Evolutionary conservation across 2,888 invertebrate genomes (phyloP).

Genomic region (Cylindroiulus punctatus): DNA sequence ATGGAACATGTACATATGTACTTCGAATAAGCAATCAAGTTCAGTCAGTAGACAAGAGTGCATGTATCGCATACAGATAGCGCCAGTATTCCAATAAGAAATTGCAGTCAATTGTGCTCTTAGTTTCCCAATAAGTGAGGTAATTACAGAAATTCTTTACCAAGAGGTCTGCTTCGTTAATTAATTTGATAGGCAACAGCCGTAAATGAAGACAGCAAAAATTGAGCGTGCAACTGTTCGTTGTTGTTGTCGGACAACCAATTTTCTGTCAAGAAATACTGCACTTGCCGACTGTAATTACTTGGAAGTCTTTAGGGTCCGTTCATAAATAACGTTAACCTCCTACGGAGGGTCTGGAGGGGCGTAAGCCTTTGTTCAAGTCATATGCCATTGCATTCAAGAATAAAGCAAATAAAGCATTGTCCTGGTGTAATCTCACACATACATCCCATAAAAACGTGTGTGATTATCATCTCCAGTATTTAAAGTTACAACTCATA

Average conservation of each 20-base stretch:
- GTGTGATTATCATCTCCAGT: no score
- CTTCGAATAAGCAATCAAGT: no score
- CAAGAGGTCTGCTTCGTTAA: conserved; percentile 10
- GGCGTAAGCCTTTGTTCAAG: no score
- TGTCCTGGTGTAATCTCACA: no score
- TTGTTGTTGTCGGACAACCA: neutral
- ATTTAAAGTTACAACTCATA: no score
- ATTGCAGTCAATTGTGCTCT: neutral
- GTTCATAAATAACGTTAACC: neutral
- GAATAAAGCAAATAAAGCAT: no score
- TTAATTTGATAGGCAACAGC: conserved; percentile 21
- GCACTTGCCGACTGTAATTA: neutral
- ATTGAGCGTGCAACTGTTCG: neutral
- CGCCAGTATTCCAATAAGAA: neutral
- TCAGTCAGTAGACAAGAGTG: neutral
- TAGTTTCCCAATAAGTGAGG: conserved; percentile 15
- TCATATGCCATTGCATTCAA: no score
- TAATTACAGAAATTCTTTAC: conserved; percentile 13
- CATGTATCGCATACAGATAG: conserved; percentile 12
- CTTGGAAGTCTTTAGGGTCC: conserved; percentile 4
- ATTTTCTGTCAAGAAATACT: neutral
- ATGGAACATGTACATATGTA: no score
- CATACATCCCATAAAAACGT: no score
- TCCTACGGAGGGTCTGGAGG: no score
- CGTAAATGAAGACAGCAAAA: neutral